Conservation (phyloP, 2,113 vertebrate species). For the Thunnus maccoyii region DNA sequence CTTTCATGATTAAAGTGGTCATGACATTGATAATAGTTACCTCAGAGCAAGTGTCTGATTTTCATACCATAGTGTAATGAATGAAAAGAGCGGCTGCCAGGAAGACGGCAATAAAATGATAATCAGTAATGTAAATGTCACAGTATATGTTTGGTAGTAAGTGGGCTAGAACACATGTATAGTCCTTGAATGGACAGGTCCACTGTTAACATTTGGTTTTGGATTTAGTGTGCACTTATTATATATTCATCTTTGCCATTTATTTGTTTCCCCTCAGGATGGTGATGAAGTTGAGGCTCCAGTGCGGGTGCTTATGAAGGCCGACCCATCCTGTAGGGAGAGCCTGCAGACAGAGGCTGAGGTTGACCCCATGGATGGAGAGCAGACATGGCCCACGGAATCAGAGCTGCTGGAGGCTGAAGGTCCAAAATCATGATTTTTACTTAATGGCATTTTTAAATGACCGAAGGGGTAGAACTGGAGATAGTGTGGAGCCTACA, state of each 20-base stretch:
- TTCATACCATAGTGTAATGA: not conserved
- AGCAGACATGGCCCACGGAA: slow-evolving; percentile 98
- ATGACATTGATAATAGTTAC: not conserved
- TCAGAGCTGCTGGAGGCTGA: slow-evolving; percentile 93
- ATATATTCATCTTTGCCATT: not conserved
- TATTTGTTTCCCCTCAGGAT: slow-evolving; percentile 77
- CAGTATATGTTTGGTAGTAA: too few relatives aligned
- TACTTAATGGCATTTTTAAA: not conserved
- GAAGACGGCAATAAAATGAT: not conserved
- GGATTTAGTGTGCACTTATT: too few relatives aligned
- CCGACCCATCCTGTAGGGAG: slow-evolving; percentile 87
- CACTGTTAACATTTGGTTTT: not conserved
- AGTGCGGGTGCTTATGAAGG: slow-evolving; percentile 91
- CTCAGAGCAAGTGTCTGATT: not conserved
- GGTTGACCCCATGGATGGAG: slow-evolving; percentile 96
- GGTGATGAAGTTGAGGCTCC: slow-evolving; percentile 82
- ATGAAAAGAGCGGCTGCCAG: not conserved
- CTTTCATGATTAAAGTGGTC: not conserved
- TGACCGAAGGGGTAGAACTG: not conserved
- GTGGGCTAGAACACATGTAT: too few relatives aligned
- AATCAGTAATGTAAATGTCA: too few relatives aligned
- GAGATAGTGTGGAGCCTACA: not conserved
- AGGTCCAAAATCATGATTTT: slow-evolving; percentile 78
- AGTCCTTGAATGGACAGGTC: too few relatives aligned
- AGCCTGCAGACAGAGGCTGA: slow-evolving; percentile 91